Base-by-base conservation (phyloP, 1,140 invertebrate genomes). In the Drosophila tani region DNA sequence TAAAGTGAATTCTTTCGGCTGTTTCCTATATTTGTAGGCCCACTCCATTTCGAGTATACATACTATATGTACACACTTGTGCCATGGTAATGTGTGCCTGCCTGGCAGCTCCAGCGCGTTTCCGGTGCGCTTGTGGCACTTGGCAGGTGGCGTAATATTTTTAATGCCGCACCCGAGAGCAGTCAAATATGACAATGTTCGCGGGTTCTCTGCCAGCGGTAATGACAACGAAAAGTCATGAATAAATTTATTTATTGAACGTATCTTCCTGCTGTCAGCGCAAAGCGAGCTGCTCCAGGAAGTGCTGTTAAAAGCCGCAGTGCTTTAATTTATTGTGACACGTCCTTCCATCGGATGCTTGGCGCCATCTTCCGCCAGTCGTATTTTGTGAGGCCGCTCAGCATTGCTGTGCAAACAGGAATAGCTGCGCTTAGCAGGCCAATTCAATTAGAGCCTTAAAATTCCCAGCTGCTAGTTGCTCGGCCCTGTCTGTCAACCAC, bases 211-310 rank as follows among this genome's bases (percentile, higher is more conserved):
- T 19, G 43, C 24, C 68, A 58, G n/a, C 24, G 41, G 65, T 57
- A 69, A 40, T 35, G 51, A 41, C 49, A 57, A 38, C 68, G 51
- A 76, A 76, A 74, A 67, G 71, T 80, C 71, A 77, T 87, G 83
- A 87, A 87, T 87, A 81, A 78, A 83, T 88, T 83, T 77, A 81
- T 81, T 75, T 75, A 63, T 79, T 68, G 63, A 73, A 46, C 57
- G 41, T 41, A 27, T 24, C 43, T 41, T 56, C 53, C 21, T 45
- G 65, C 29, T 75, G 49, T 43, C 66, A 64, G 66, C 59, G 62
- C 38, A 65, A 21, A 65, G 15, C 32, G 14, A 4, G 50, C 24
- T 17, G 19, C 47, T 43, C 24, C 57, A 73, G 70, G 58, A 70
- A 67, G 75, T 49, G 40, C 65, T 57, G 60, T 53, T 50, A 73